Evolutionary conservation across 1,140 invertebrate genomes (phyloP).

Genomic region (Wiebesia pumilae): DNA sequence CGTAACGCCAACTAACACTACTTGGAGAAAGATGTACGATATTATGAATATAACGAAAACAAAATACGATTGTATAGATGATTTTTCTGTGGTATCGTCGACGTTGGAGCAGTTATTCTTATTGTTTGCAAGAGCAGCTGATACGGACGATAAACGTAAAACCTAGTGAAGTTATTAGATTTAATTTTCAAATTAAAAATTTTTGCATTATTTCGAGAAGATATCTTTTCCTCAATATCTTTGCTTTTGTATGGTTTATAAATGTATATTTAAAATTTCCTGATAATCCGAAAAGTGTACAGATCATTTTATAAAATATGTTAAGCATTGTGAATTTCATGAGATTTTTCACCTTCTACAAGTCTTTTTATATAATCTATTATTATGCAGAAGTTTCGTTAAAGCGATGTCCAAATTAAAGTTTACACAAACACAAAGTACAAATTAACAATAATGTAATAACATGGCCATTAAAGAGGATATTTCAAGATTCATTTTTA

Average conservation of each 20-base stretch:
- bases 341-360: background rate
- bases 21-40: constrained; percentile 71
- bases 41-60: constrained; percentile 67
- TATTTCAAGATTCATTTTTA: background rate
- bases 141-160: background rate
- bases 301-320: background rate
- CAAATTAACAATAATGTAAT: background rate
- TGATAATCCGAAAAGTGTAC: background rate
- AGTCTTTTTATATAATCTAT: background rate
- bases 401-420: no score
- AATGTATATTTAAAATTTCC: background rate
- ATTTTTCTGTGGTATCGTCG: constrained; percentile 71
- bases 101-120: constrained; percentile 72
- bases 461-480: background rate
- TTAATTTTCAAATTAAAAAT: background rate
- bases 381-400: background rate
- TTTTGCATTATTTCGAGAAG: background rate
- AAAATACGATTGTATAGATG: constrained; percentile 66
- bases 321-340: background rate
- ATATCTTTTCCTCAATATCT: background rate
- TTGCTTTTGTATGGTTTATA: background rate
- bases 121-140: constrained; percentile 67
- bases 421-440: background rate
- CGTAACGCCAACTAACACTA: constrained; percentile 64
- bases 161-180: background rate